Base-by-base conservation (phyloP, 2,797 vertebrate species). In the Dallia pectoralis region DNA sequence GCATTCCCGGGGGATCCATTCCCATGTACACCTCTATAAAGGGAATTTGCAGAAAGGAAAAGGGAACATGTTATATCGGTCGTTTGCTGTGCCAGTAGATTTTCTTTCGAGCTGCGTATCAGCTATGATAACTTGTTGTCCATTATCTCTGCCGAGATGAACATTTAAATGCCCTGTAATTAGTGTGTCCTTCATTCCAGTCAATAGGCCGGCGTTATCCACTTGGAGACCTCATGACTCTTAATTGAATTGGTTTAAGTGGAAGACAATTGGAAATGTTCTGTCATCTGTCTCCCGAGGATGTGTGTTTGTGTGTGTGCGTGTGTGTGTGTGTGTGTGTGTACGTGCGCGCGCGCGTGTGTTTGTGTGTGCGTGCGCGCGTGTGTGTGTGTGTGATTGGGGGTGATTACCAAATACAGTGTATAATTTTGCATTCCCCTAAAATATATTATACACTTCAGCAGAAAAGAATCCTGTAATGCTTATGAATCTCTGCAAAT, bases 121-220 rank as follows among this genome's bases (percentile, higher is more conserved):
- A 93, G 93, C n/a, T n/a, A 94, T 92, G 91, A 89, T 83, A 83
- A 82, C 85, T 91, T 91, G 89, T 88, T 91, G 89, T 87, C 84
- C 89, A 91, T 93, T 92, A 90, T 11, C 89, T 89, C 88, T 81
- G 79, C 72, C 30, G 87, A 30, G 89, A 92, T 87, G 91, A 93
- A 92, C 91, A 91, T 93, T 92, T 93, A 93, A 93, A 93, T 88
- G 90, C 88, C 91, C 87, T 92, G 92, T 93, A 94, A 94, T 94
- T 92, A 93, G 90, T 78, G 86, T 92, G 93, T 92, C 92, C 91
- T 92, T 92, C 91, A 84, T 82, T 81, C 76, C 83, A 85, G 91
- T 92, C 91, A 82, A 93, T 92, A 92, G 90, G 89, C 89, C 88
- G 89, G 86, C 86, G 87, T 88, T 92, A 93, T 92, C 90, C 91